A percentile compares a stretch with the other conserved stretches of the same genome.
These are phyloP conservation scores for Drosophila kurseongensis DNA, from an alignment of 1,140 invertebrate species.

Conservation along the genomic window DNA sequence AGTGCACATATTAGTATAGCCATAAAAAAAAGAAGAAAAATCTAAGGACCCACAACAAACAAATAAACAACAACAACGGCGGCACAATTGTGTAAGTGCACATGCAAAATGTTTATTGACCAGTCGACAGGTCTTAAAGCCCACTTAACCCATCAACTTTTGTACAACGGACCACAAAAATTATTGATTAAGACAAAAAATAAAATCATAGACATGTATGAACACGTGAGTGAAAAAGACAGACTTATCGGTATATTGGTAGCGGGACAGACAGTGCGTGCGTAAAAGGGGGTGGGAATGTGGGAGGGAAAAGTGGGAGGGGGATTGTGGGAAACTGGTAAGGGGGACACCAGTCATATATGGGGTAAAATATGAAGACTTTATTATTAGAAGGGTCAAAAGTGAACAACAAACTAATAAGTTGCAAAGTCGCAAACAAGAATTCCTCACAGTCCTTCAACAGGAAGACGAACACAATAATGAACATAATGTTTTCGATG, in stretches of 20 bases:
- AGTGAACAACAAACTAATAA: not conserved
- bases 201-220: constrained; percentile 8
- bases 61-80: constrained; percentile 23
- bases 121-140: constrained; percentile 21
- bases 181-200: constrained; percentile 49
- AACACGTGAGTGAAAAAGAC: constrained; percentile 22
- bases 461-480: not conserved
- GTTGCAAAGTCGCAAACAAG: not conserved
- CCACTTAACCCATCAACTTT: constrained; percentile 39
- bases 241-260: constrained; percentile 32
- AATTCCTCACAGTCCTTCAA: not conserved
- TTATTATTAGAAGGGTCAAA: constrained; percentile 26
- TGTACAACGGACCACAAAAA: constrained; percentile 13
- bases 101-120: constrained; percentile 28
- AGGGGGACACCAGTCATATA: not conserved
- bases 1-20: constrained; percentile 12
- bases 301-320: not conserved
- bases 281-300: constrained; percentile 11
- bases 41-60: constrained; percentile 16
- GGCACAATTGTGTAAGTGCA: constrained; percentile 48
- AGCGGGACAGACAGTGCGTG: constrained; percentile 53
- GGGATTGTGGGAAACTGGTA: not conserved
- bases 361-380: constrained; percentile 23
- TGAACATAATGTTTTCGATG: not conserved
- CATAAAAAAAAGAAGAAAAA: constrained; percentile 6